These are phyloP conservation scores for Pristis pectinata DNA, from an alignment of 2,797 vertebrate genomes.

Conservation along the genomic window DNA sequence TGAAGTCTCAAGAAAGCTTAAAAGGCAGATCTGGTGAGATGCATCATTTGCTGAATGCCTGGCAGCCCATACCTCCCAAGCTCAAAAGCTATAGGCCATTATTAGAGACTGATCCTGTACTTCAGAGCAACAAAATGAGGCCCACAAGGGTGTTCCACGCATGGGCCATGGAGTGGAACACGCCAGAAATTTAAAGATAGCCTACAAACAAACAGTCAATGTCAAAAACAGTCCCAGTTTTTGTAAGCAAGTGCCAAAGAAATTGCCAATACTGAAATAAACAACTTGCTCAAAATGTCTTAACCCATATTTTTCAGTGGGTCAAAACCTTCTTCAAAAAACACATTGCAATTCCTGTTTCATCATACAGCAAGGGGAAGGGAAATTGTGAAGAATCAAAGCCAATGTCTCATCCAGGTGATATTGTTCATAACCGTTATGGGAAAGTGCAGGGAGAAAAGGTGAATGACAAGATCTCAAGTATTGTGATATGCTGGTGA, in stretches of 20 bases:
- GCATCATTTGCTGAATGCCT: neutral
- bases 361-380: neutral
- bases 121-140: neutral
- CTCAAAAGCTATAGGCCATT: too few relatives aligned
- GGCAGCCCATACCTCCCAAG: neutral
- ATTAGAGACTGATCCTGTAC: neutral
- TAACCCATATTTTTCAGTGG: neutral
- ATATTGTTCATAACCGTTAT: too few relatives aligned
- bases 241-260: neutral
- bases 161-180: neutral
- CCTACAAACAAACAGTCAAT: neutral
- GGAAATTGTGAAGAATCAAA: neutral
- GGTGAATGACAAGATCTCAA: neutral
- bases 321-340: neutral
- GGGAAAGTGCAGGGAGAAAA: too few relatives aligned
- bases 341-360: neutral
- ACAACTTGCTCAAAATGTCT: neutral
- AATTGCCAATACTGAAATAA: too few relatives aligned
- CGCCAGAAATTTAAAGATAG: neutral
- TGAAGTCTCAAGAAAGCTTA: neutral
- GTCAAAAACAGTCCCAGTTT: neutral
- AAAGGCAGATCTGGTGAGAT: neutral
- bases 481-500: neutral
- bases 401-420: neutral
- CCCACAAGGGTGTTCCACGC: neutral